A percentile compares a stretch with the other conserved stretches of the same genome.
phyloP scores from a whole-genome alignment of 2,113 vertebrate genomes.

The Myrmecophaga tridactyla region DNA sequence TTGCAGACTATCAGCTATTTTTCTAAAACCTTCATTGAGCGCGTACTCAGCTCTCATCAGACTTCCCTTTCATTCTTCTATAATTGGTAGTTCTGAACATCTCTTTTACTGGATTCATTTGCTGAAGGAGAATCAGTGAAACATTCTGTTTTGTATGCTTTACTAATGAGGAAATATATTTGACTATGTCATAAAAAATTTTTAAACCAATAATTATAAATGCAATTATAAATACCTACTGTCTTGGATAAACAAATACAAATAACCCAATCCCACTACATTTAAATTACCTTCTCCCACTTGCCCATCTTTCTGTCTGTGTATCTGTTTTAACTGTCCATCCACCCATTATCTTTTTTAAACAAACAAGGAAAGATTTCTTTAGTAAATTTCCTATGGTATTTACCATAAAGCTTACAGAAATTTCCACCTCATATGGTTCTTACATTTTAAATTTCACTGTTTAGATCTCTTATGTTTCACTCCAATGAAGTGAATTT shows the following conservation, averaged over 20 bases:
- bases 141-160: neutral
- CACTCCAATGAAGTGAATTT: neutral
- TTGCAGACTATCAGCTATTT: neutral
- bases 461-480: neutral
- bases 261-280: neutral
- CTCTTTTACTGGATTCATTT: neutral
- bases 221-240: neutral
- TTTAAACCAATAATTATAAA: neutral
- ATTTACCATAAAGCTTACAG: neutral
- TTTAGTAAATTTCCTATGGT: neutral
- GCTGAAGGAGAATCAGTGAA: constrained; percentile 12
- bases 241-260: neutral
- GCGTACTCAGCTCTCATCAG: neutral
- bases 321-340: neutral
- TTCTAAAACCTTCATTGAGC: neutral
- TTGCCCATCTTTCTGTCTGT: neutral
- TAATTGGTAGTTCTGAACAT: neutral
- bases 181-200: neutral
- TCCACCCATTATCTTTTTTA: neutral
- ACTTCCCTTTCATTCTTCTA: neutral
- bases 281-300: neutral
- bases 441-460: neutral
- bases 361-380: neutral
- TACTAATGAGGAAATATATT: neutral
- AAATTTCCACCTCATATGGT: neutral